Percentiles rank a stretch among this genome's conserved stretches.
These are phyloP conservation scores for Protosalanx chinensis DNA, from an alignment of 2,797 vertebrate species.

Conservation along the genomic window DNA sequence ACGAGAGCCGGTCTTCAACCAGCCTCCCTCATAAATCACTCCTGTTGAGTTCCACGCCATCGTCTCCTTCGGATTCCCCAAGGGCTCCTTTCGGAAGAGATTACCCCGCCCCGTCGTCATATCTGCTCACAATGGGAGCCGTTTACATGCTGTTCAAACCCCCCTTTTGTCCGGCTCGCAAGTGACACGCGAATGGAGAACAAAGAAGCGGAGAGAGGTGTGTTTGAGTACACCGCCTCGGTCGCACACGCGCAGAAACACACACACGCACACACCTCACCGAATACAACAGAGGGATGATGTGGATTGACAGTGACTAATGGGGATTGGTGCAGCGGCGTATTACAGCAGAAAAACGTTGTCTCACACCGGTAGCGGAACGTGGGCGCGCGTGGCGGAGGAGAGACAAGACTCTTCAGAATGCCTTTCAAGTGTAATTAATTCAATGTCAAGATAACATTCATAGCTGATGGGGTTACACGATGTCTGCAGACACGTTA, in stretches of 20 bases:
- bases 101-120: constrained; percentile 61
- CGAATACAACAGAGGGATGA: constrained; percentile 50
- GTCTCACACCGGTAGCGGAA: constrained; percentile 43
- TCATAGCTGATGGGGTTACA: constrained; percentile 31
- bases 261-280: constrained; percentile 28
- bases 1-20: constrained; percentile 48
- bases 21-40: constrained; percentile 64
- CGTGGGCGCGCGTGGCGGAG: neutral
- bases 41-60: constrained; percentile 54
- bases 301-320: constrained; percentile 69
- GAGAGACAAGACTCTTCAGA: neutral
- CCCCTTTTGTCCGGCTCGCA: constrained; percentile 35
- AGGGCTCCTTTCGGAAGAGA: constrained; percentile 49
- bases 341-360: constrained; percentile 57
- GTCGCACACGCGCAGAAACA: constrained; percentile 34
- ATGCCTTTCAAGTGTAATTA: constrained; percentile 29
- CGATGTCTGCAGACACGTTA: constrained; percentile 2
- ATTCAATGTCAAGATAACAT: constrained; percentile 25
- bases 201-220: neutral
- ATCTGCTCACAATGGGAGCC: constrained; percentile 63
- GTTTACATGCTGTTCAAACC: constrained; percentile 49
- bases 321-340: constrained; percentile 56
- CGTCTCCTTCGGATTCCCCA: constrained; percentile 59
- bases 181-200: constrained; percentile 46
- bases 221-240: constrained; percentile 15